A percentile compares a stretch with the other conserved stretches of the same genome.
Conservation (phyloP, 2,888 invertebrate genomes). For the Tenthredo notha region DNA sequence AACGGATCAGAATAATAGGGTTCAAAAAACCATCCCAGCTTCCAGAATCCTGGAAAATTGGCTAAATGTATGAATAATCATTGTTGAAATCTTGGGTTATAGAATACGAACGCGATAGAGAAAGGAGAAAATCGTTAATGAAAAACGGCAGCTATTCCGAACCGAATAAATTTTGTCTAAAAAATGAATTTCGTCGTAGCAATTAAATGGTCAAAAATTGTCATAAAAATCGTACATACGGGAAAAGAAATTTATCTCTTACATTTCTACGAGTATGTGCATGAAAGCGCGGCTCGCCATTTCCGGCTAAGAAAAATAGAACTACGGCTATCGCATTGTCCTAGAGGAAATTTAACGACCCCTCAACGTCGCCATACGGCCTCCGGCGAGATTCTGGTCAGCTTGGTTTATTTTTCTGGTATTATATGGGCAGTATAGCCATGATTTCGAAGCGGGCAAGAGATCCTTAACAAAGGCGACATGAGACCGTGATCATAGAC, state of each 20-base stretch:
- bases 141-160: background rate
- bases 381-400: constrained; percentile 40
- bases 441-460: background rate
- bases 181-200: background rate
- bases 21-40: background rate
- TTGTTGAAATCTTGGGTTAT: background rate
- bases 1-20: background rate
- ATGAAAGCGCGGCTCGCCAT: constrained; percentile 18
- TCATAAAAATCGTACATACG: background rate
- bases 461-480: constrained; percentile 9
- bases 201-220: constrained; percentile 7
- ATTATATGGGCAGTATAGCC: background rate
- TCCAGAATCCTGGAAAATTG: constrained; percentile 14
- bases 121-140: background rate
- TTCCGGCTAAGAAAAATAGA: constrained; percentile 28
- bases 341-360: constrained; percentile 45
- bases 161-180: background rate
- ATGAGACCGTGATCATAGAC: background rate
- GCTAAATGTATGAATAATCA: background rate
- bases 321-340: constrained; percentile 41
- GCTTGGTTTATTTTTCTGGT: constrained; percentile 6
- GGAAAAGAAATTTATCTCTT: background rate
- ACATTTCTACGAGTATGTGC: constrained; percentile 5
- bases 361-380: constrained; percentile 37
- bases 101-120: background rate